Conservation (phyloP, 2,888 invertebrate genomes). For the Hemistola chrysoprasaria region DNA sequence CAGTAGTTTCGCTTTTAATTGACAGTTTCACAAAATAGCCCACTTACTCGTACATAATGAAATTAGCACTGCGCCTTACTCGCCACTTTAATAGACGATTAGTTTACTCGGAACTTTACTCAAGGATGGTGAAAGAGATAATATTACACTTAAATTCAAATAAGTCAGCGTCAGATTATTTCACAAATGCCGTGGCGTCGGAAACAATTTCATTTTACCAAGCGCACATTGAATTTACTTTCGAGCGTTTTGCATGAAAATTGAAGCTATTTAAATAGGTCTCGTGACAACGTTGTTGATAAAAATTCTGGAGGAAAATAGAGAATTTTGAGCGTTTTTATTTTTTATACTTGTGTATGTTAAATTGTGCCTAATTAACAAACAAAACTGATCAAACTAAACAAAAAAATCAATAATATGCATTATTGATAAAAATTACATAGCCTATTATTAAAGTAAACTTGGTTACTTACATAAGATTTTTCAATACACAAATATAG, state of each 20-base stretch:
- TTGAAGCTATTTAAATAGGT: conserved; percentile 10
- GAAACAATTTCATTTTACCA: conserved; percentile 10
- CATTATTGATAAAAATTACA: conserved; percentile 34
- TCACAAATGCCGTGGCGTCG: too few species aligned
- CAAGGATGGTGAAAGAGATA: too few species aligned
- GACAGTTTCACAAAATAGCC: too few species aligned
- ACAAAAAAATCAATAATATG: conserved; percentile 21
- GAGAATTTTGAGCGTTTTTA: conserved; percentile 20
- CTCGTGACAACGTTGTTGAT: not conserved
- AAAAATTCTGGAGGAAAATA: too few species aligned
- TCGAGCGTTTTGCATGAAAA: conserved; percentile 4
- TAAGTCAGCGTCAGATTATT: too few species aligned
- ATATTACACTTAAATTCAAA: too few species aligned
- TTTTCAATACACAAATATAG: conserved; percentile 40
- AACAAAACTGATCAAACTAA: not conserved
- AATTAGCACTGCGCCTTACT: too few species aligned
- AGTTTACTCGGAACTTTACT: too few species aligned
- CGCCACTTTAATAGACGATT: too few species aligned
- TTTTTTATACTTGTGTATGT: conserved; percentile 11
- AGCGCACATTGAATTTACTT: conserved; percentile 2
- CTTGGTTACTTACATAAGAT: conserved; percentile 55
- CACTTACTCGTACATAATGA: too few species aligned
- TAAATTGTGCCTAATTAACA: not conserved
- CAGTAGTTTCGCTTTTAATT: too few species aligned
- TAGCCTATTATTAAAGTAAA: conserved; percentile 48